phyloP scores from a whole-genome alignment of 2,888 invertebrate genomes.

The Buathra laborator region DNA sequence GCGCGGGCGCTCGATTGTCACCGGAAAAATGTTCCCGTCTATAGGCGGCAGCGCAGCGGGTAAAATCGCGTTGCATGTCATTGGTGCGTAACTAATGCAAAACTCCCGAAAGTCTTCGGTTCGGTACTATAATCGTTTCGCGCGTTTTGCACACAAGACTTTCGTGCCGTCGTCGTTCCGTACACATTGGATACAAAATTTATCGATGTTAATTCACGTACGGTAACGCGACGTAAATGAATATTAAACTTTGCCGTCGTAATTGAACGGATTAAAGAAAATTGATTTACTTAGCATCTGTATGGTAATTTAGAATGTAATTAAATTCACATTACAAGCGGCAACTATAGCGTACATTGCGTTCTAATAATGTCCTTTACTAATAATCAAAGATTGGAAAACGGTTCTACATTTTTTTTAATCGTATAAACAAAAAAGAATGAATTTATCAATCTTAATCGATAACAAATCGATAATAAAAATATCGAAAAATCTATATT shows the following conservation, averaged over 20 bases:
- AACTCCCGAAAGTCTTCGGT: slow-evolving; percentile 10
- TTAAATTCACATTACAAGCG: background rate
- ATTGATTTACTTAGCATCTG: background rate
- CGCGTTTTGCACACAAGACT: slow-evolving; percentile 14
- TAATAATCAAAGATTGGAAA: background rate
- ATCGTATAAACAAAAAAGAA: background rate
- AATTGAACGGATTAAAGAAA: background rate
- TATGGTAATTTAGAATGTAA: background rate
- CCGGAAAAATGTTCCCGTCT: slow-evolving; percentile 26
- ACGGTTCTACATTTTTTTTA: background rate
- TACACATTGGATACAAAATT: background rate
- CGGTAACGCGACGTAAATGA: background rate
- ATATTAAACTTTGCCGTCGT: slow-evolving; percentile 4
- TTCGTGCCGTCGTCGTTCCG: background rate
- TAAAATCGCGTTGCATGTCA: slow-evolving; percentile 55
- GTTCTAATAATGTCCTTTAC: background rate
- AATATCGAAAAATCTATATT: too few species aligned
- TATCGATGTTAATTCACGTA: slow-evolving; percentile 16
- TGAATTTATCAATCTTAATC: too few species aligned
- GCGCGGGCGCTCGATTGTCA: slow-evolving; percentile 39
- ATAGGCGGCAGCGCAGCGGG: slow-evolving; percentile 24
- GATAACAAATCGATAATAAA: too few species aligned
- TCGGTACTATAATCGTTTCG: slow-evolving; percentile 32
- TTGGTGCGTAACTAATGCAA: slow-evolving; percentile 59
- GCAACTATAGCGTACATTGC: background rate